These are phyloP conservation scores for Nymphicus hollandicus DNA, from an alignment of 2,113 vertebrate species.

Conservation along the genomic window DNA sequence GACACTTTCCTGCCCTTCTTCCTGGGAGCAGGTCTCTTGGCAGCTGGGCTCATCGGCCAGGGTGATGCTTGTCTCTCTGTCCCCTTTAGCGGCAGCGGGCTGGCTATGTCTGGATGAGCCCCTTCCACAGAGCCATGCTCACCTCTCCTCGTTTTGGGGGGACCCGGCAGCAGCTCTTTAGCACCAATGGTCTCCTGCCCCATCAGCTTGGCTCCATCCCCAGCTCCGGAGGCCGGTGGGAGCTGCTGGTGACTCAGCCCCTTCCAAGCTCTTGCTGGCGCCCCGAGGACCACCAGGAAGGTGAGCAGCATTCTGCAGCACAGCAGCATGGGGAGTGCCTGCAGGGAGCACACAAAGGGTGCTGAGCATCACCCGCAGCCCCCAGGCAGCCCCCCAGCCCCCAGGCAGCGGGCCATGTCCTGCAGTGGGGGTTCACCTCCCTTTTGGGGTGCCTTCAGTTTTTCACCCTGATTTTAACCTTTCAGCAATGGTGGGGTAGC, in stretches of 20 bases:
- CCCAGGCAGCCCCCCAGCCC: neutral
- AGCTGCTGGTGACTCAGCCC: rapidly evolving
- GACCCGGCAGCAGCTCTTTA: neutral
- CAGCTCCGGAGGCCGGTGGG: rapidly evolving
- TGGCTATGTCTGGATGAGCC: neutral
- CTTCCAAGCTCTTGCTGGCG: neutral
- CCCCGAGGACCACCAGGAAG: slow-evolving; percentile 64
- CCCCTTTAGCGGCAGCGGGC: rapidly evolving
- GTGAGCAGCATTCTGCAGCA: slow-evolving; percentile 14
- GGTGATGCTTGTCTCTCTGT: neutral
- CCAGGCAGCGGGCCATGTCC: neutral
- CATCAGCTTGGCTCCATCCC: neutral
- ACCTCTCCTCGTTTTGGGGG: neutral
- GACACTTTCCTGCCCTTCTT: slow-evolving; percentile 76
- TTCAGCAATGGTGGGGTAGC: rapidly evolving
- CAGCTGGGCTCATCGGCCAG: neutral
- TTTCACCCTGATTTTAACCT: neutral
- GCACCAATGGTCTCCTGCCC: neutral
- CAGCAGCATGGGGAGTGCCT: rapidly evolving
- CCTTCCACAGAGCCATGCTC: neutral
- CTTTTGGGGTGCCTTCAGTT: neutral
- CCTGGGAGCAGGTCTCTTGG: neutral
- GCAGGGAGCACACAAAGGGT: rapidly evolving
- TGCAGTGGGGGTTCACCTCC: rapidly evolving
- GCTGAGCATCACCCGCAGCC: neutral